Conservation (phyloP, 2,113 vertebrate genomes). For the Recurvirostra avosetta region DNA sequence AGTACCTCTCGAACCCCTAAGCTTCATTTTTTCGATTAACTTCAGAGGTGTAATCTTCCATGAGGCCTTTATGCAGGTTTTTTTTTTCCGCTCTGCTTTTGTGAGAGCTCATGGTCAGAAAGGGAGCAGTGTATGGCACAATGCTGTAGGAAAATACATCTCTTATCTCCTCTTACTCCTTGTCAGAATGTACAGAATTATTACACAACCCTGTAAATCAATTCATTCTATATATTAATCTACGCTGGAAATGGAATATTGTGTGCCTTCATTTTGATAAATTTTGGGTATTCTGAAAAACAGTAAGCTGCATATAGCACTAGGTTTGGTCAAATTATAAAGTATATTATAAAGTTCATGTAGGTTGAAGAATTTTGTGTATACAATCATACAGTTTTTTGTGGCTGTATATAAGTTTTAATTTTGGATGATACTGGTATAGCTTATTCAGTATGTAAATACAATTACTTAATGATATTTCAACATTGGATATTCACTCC, state of each 20-base stretch:
- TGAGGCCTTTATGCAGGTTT: background rate
- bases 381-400: background rate
- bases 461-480: background rate
- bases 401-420: background rate
- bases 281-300: background rate
- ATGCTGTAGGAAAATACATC: rapidly evolving
- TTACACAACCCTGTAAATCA: background rate
- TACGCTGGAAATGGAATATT: rapidly evolving
- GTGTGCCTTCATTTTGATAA: background rate
- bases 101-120: background rate
- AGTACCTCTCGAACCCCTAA: rapidly evolving
- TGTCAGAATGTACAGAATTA: background rate
- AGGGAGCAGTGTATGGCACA: background rate
- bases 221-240: rapidly evolving
- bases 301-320: background rate
- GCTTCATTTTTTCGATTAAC: background rate
- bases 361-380: background rate
- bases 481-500: background rate
- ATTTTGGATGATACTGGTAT: background rate
- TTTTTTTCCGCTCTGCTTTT: background rate
- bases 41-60: background rate
- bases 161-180: background rate
- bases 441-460: background rate
- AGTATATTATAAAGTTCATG: background rate
- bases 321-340: background rate